phyloP scores from a whole-genome alignment of 2,113 vertebrate species.

The Neodon shergylaensis region DNA sequence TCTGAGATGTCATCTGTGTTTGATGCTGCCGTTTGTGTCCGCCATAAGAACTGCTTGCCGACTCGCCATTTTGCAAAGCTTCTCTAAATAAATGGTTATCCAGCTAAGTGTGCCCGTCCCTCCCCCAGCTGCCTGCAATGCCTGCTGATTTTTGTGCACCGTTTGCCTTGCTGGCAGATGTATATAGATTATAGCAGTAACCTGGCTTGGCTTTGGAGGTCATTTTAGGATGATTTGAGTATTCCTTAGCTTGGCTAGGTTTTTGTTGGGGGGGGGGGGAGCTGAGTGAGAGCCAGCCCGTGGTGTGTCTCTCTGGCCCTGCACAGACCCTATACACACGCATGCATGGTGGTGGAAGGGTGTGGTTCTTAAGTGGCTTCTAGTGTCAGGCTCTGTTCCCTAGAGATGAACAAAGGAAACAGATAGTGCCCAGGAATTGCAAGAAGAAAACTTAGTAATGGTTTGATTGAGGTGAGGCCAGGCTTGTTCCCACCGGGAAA shows the following conservation, averaged over 20 bases:
- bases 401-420: constrained; percentile 67
- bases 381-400: constrained; percentile 24
- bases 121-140: background rate
- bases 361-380: constrained; percentile 64
- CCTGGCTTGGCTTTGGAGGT: background rate
- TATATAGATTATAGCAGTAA: background rate
- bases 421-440: background rate
- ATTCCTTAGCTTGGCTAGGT: background rate
- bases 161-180: background rate
- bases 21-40: background rate
- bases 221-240: background rate
- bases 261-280: background rate
- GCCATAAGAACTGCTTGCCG: background rate
- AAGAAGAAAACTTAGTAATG: constrained; percentile 20
- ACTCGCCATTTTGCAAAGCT: background rate
- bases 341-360: background rate
- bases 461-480: background rate
- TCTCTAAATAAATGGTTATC: background rate
- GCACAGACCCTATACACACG: background rate
- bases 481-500: background rate
- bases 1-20: constrained; percentile 2
- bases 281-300: background rate
- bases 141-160: background rate
- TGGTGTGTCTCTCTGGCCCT: background rate
- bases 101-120: too few relatives aligned